Evolutionary conservation across 2,797 vertebrate species (phyloP), one percentile per base, ranked within the genome.

Genomic region (Pachyuromys duprasi): DNA sequence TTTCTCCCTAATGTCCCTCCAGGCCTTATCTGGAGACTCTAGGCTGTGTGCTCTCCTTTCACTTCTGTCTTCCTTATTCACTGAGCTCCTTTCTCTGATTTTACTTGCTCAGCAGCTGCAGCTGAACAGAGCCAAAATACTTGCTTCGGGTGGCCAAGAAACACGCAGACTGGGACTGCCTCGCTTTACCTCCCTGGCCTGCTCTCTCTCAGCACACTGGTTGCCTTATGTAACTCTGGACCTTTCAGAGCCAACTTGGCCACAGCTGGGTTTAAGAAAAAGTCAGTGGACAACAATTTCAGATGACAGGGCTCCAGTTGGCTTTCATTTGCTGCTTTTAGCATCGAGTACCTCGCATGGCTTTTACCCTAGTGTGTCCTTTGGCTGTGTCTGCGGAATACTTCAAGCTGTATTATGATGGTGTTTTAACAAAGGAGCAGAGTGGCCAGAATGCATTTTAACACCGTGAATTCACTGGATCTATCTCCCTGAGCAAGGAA

Each of bases 21-120:
- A 49, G 3, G 95, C 74, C 95, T 95, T 93, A 95, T 94, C 97
- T 93, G 95, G 79, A 90, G 89, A 57, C 89, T 63, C 95, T 95
- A 94, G 93, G 94, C 97, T 55, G 12, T 0, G 0, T 33, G 2
- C 39, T 78, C 83, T 88, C 84, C 81, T 93, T 96, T 96, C 95
- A 93, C 75, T 95, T 93, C 95, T 97, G 94, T 97, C 95, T 96
- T 63, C 95, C 92, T 93, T 96, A 89, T 72, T 96, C 93, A 69
- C 95, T 45, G 80, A 83, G 76, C 45, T 94, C 74, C 94, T 90
- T 75, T 74, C 31, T 86, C 33, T 0, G 42, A 76, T 97, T 97
- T 97, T 90, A 93, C 97, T 86, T 87, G 94, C 89, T 97, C 96
- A 97, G 96, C 97, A 97, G 97, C 96, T 97, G 97, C 87, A 45